These are phyloP conservation scores for Takifugu ocellatus DNA, from an alignment of 2,797 vertebrate species.

Conservation along the genomic window DNA sequence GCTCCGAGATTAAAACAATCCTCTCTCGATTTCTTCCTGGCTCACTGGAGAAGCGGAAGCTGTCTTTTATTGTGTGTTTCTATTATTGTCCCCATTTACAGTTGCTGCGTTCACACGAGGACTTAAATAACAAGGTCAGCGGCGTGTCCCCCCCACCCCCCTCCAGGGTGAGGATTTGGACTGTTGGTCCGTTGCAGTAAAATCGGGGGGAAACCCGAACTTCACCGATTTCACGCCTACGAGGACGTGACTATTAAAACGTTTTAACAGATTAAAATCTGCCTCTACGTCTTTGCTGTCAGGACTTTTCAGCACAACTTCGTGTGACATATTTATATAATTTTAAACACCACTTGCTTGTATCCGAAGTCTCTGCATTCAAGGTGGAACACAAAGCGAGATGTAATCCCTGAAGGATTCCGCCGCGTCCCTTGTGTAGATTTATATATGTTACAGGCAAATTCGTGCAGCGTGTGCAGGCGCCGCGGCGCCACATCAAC, in stretches of 20 bases:
- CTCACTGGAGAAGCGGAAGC: slow-evolving; percentile 57
- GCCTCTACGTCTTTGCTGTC: neutral
- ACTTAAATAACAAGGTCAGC: slow-evolving; percentile 31
- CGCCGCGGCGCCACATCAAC: slow-evolving; percentile 28
- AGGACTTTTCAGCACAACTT: too few relatives aligned
- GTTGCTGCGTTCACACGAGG: slow-evolving; percentile 46
- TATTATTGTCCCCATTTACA: slow-evolving; percentile 62
- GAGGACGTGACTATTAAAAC: too few relatives aligned
- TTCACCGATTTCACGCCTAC: slow-evolving; percentile 1
- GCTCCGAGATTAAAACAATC: slow-evolving; percentile 65
- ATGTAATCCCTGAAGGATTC: slow-evolving; percentile 41
- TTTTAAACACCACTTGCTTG: too few relatives aligned
- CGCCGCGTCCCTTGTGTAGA: slow-evolving; percentile 42
- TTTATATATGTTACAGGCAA: slow-evolving; percentile 66
- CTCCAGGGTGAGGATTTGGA: neutral
- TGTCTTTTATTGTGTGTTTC: slow-evolving; percentile 58
- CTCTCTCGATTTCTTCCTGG: slow-evolving; percentile 68
- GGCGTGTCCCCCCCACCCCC: slow-evolving; percentile 1
- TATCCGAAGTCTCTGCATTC: neutral
- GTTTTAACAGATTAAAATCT: too few relatives aligned
- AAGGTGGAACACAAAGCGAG: slow-evolving; percentile 17
- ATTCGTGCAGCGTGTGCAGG: slow-evolving; percentile 52
- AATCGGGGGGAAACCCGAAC: slow-evolving; percentile 9
- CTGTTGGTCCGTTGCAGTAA: slow-evolving; percentile 16
- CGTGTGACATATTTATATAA: too few relatives aligned